Percentiles rank a stretch among this genome's conserved stretches.
phyloP scores from a whole-genome alignment of 2,888 invertebrate genomes.

The Thecocarcelia acutangulata region DNA sequence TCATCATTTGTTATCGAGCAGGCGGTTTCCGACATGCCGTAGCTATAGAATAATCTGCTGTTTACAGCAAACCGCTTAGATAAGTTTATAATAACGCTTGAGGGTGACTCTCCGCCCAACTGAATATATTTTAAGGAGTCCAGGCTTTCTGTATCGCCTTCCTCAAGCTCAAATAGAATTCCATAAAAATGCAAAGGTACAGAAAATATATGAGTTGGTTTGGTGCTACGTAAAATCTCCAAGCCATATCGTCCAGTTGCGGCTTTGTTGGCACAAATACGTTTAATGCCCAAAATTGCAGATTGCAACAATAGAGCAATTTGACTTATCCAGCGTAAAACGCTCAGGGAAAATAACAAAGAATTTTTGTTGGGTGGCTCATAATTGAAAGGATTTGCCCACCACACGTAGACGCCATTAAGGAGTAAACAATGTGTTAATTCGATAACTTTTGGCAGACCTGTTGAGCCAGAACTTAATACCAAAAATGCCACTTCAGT shows the following conservation, averaged over 20 bases:
- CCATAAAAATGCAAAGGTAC: slow-evolving; percentile 66
- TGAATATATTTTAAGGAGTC: slow-evolving; percentile 60
- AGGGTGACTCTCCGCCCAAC: slow-evolving; percentile 67
- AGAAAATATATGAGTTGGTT: slow-evolving; percentile 66
- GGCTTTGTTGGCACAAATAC: slow-evolving; percentile 62
- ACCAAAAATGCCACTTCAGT: slow-evolving; percentile 62
- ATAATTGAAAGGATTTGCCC: slow-evolving; percentile 50
- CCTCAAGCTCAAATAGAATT: slow-evolving; percentile 50
- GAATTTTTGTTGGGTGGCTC: slow-evolving; percentile 32
- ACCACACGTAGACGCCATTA: slow-evolving; percentile 65
- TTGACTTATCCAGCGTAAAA: slow-evolving; percentile 71
- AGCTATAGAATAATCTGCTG: slow-evolving; percentile 63
- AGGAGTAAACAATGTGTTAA: slow-evolving; percentile 67
- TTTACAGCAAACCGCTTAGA: slow-evolving; percentile 48
- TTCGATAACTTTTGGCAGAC: slow-evolving; percentile 67
- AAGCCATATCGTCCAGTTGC: slow-evolving; percentile 42
- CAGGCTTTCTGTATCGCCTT: slow-evolving; percentile 50
- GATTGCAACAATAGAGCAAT: slow-evolving; percentile 65
- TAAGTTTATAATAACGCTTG: slow-evolving; percentile 44
- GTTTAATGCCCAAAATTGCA: slow-evolving; percentile 64
- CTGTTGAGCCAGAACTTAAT: slow-evolving; percentile 70
- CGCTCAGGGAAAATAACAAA: slow-evolving; percentile 66
- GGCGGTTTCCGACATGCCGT: slow-evolving; percentile 70
- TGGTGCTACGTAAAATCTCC: slow-evolving; percentile 58
- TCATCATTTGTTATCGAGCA: slow-evolving; percentile 67